Base-by-base conservation (phyloP, 1,140 invertebrate species). In the Chlorops oryzae region DNA sequence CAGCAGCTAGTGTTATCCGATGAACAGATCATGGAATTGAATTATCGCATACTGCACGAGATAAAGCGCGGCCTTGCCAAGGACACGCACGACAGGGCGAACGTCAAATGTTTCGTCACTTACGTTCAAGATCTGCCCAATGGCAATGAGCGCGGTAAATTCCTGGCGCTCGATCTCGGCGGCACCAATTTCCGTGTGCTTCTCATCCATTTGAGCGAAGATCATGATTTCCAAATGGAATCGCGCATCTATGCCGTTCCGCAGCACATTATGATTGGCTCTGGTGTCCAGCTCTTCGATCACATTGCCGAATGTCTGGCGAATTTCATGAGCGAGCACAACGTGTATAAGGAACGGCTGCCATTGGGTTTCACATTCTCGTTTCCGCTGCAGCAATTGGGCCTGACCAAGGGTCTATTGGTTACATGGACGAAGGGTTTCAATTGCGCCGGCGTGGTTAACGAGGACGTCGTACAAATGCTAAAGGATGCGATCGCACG, bases 351-450 rank as follows among this genome's bases (percentile, higher is more conserved):
- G 23, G 83, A 92, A 59, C 75, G 84, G n/a, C 75, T 99, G 25
- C 94, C 96, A 0, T 79, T 99, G 27, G 97, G 97, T 3, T 99
- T 99, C 72, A 99, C 97, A 1, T 99, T 99, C 76, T 98, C 95
- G 63, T 99, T 99, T 70, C 97, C 97, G 0, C 82, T 96, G 51
- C 78, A 78, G 40, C 96, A 99, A 73, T 71, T 88, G 46, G 96
- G 96, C 2, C 77, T 99, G 7, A 96, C 92, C 12, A 86, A 88
- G 62, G 97, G 94, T 5, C 74, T 85, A 18, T 77, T 99, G 12
- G 87, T 92, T 50, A 83, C 83, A 23, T 99, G 97, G 97, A 99
- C 97, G 2, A 98, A 98, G 75, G 94, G 94, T 0, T 98, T 97
- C 77, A 92, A 88, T 50, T 95, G 91, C 67, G 81, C 81, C 15